phyloP scores from a whole-genome alignment of 2,888 invertebrate genomes.

The Metopia argyrocephala region DNA sequence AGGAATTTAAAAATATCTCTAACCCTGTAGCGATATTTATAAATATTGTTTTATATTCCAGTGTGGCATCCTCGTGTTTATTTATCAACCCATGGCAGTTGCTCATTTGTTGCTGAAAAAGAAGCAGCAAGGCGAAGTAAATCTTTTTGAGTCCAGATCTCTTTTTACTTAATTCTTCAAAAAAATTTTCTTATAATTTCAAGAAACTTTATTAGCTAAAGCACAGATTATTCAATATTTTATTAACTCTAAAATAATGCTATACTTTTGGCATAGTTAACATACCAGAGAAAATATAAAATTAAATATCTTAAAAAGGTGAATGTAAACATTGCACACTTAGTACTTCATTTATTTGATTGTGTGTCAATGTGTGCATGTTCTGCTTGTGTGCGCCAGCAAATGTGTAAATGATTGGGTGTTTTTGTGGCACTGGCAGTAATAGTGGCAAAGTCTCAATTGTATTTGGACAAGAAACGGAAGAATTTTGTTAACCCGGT shows the following conservation, averaged over 20 bases:
- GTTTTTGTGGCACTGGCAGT: constrained; percentile 44
- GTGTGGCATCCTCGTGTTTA: constrained; percentile 3
- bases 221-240: constrained; percentile 52
- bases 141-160: constrained; percentile 61
- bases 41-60: neutral
- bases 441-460: constrained; percentile 48
- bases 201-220: constrained; percentile 38
- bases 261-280: constrained; percentile 49
- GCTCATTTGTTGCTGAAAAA: constrained; percentile 62
- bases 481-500: constrained; percentile 33
- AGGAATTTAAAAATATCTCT: too few relatives aligned
- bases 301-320: constrained; percentile 41
- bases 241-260: constrained; percentile 42
- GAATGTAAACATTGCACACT: constrained; percentile 63
- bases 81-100: constrained; percentile 35
- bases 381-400: constrained; percentile 25
- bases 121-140: constrained; percentile 58
- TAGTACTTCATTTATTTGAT: constrained; percentile 46
- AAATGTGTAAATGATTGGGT: constrained; percentile 42
- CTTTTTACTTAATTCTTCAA: constrained; percentile 55
- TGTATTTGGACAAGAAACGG: constrained; percentile 28
- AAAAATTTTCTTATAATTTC: constrained; percentile 47
- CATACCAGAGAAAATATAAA: constrained; percentile 19
- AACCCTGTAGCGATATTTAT: neutral
- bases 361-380: constrained; percentile 38